Evolutionary conservation across 2,888 invertebrate species (phyloP).

Genomic region (Drosophila prolongata): DNA sequence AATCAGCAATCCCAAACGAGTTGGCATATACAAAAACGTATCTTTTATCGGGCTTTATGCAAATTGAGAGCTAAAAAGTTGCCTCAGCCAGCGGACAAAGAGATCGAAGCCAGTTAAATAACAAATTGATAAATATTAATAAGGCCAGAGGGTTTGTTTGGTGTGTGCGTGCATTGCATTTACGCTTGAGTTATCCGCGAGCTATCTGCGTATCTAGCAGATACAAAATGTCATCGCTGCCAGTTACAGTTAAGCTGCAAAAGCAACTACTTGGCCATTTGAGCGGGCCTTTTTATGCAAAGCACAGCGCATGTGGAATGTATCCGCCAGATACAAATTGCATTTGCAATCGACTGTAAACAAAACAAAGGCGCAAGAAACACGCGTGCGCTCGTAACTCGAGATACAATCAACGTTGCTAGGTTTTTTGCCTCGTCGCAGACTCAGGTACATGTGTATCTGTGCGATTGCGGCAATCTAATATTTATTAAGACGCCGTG

Average conservation of each 20-base stretch:
- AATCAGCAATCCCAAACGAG: slow-evolving; percentile 25
- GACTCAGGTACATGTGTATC: slow-evolving; percentile 17
- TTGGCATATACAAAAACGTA: slow-evolving; percentile 27
- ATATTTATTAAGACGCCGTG: slow-evolving; percentile 41
- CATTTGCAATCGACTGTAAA: slow-evolving; percentile 73
- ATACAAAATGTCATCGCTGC: slow-evolving; percentile 43
- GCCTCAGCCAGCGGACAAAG: slow-evolving; percentile 53
- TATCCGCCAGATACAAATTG: slow-evolving; percentile 66
- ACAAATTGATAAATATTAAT: slow-evolving; percentile 78
- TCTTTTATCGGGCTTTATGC: slow-evolving; percentile 38
- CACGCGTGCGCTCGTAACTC: slow-evolving; percentile 38
- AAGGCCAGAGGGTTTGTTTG: slow-evolving; percentile 49
- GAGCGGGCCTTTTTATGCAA: slow-evolving; percentile 24
- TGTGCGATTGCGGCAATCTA: slow-evolving; percentile 37
- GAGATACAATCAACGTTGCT: slow-evolving; percentile 26
- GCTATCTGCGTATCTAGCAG: slow-evolving; percentile 33
- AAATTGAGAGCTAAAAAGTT: slow-evolving; percentile 49
- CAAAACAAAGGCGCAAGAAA: slow-evolving; percentile 48
- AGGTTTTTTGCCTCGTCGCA: slow-evolving; percentile 6
- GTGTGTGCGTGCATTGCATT: slow-evolving; percentile 43
- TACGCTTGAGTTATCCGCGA: slow-evolving; percentile 16
- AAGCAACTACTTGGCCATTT: slow-evolving; percentile 23
- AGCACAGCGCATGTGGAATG: slow-evolving; percentile 29
- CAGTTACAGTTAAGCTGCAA: slow-evolving; percentile 37
- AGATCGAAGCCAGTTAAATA: slow-evolving; percentile 74